Percentiles rank a stretch among this genome's conserved stretches.
These are phyloP conservation scores for Idaea biselata DNA, from an alignment of 2,888 invertebrate genomes.

Conservation along the genomic window DNA sequence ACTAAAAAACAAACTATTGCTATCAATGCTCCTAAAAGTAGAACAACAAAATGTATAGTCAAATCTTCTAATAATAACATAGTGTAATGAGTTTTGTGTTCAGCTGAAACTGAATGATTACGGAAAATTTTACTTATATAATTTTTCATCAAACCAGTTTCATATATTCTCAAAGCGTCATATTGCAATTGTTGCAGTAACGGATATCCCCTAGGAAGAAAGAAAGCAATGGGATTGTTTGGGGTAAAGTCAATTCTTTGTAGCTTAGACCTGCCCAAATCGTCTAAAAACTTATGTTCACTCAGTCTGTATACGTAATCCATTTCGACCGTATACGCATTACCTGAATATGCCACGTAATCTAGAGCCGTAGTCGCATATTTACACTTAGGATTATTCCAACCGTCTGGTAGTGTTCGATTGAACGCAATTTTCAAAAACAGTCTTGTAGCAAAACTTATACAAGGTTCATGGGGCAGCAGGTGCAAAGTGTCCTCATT, in stretches of 20 bases:
- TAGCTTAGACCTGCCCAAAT: slow-evolving; percentile 38
- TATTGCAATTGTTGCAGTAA: slow-evolving; percentile 39
- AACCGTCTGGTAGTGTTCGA: slow-evolving; percentile 38
- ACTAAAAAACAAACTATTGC: slow-evolving; percentile 20
- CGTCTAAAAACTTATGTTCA: slow-evolving; percentile 39
- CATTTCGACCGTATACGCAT: slow-evolving; percentile 44
- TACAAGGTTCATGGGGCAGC: slow-evolving; percentile 47
- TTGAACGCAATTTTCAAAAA: slow-evolving; percentile 47
- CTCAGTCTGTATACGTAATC: slow-evolving; percentile 42
- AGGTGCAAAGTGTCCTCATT: slow-evolving; percentile 32
- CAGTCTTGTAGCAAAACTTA: slow-evolving; percentile 37
- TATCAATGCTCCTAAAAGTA: slow-evolving; percentile 34
- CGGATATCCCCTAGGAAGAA: slow-evolving; percentile 47
- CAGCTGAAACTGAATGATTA: slow-evolving; percentile 9
- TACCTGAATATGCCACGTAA: slow-evolving; percentile 36
- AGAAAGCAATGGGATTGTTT: slow-evolving; percentile 38
- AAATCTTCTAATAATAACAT: slow-evolving; percentile 26
- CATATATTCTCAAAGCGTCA: slow-evolving; percentile 40
- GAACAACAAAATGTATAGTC: slow-evolving; percentile 36
- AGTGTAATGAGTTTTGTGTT: not conserved
- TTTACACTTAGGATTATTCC: slow-evolving; percentile 35
- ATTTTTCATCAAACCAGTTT: slow-evolving; percentile 46
- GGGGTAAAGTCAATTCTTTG: slow-evolving; percentile 40
- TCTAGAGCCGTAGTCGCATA: slow-evolving; percentile 35
- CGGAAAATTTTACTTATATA: slow-evolving; percentile 35